Conservation (phyloP, 2,888 invertebrate genomes). For the Pachymerium ferrugineum region DNA sequence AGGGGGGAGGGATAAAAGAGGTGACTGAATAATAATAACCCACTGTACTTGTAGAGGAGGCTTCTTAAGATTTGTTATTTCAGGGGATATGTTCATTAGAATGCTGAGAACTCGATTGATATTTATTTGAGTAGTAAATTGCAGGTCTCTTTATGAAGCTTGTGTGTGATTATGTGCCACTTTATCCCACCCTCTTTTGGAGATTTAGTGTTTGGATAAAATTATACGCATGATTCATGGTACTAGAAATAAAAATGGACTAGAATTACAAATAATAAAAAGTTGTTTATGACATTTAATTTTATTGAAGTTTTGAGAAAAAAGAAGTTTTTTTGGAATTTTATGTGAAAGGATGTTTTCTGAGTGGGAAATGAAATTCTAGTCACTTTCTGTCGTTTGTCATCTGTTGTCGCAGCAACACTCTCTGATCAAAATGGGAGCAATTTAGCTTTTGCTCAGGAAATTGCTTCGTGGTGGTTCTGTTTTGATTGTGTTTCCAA, state of each 20-base stretch:
- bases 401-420: not conserved
- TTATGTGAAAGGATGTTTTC: not conserved
- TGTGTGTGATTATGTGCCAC: not conserved
- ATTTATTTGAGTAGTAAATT: not conserved
- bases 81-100: no score
- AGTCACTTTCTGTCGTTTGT: not conserved
- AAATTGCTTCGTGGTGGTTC: not conserved
- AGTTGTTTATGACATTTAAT: not conserved
- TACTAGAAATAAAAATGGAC: no score
- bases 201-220: not conserved
- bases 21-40: not conserved
- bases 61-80: no score
- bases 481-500: not conserved
- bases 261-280: not conserved
- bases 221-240: not conserved
- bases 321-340: no score
- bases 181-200: not conserved
- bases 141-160: not conserved
- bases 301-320: no score
- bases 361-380: not conserved
- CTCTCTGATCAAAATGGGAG: not conserved
- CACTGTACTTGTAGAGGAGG: no score
- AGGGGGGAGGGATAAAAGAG: not conserved
- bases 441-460: slow-evolving; percentile 10
- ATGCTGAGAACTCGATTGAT: not conserved